Evolutionary conservation across 2,888 invertebrate species (phyloP).

Genomic region (Euplagia quadripunctaria): DNA sequence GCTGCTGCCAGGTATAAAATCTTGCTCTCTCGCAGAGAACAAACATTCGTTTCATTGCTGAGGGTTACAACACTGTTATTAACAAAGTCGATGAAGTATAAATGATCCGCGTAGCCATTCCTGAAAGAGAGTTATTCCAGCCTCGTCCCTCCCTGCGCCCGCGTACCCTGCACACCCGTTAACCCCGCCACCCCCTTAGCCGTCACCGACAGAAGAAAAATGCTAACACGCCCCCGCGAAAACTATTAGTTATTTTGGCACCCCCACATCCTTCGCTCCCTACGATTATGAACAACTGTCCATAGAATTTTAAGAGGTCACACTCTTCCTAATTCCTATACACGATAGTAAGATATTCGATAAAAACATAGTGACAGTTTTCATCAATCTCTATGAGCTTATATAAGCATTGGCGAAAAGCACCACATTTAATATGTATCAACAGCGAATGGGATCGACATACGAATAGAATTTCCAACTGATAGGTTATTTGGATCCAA

Average conservation of each 20-base stretch:
- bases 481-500: conserved; percentile 54
- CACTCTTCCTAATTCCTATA: conserved; percentile 35
- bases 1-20: conserved; percentile 40
- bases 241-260: conserved; percentile 88
- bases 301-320: conserved; percentile 55
- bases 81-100: conserved; percentile 84
- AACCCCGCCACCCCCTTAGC: conserved; percentile 56
- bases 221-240: conserved; percentile 87
- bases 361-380: conserved; percentile 29
- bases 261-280: conserved; percentile 75
- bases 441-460: conserved; percentile 38
- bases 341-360: conserved; percentile 11
- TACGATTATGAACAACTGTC: conserved; percentile 79
- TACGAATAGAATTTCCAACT: conserved; percentile 40
- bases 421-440: conserved; percentile 37
- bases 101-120: conserved; percentile 83
- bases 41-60: conserved; percentile 53
- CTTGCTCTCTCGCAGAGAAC: conserved; percentile 43
- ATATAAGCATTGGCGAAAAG: conserved; percentile 26
- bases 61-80: conserved; percentile 67
- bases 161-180: conserved; percentile 48
- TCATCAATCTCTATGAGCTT: conserved; percentile 25
- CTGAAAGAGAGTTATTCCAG: conserved; percentile 78
- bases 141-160: conserved; percentile 53
- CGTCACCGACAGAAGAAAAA: conserved; percentile 87